A percentile compares a stretch with the other conserved stretches of the same genome.
Conservation (phyloP, 2,113 vertebrate species). For the Psittacara wagleri region DNA sequence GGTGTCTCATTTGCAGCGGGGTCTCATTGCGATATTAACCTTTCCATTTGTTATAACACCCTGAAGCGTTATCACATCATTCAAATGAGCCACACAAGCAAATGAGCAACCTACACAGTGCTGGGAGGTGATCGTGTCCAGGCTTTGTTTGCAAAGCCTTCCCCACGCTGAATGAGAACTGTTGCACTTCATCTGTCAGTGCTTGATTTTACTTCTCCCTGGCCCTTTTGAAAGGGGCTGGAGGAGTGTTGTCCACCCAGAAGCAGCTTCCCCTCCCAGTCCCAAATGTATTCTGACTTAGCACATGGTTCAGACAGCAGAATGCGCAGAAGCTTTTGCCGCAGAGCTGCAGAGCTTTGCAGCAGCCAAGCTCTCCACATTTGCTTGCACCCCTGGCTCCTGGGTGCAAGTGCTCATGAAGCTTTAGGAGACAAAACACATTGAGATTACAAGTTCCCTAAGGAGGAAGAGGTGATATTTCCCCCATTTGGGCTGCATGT, state of each 20-base stretch:
- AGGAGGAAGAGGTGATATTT: not conserved
- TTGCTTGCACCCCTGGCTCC: not conserved
- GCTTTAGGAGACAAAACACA: accelerated
- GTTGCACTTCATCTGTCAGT: not conserved
- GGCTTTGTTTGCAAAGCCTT: not conserved
- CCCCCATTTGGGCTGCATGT: not conserved
- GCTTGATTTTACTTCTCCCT: not conserved
- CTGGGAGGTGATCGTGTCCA: not conserved
- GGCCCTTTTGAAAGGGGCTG: not conserved
- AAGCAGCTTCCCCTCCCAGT: not conserved
- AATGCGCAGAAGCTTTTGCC: not conserved
- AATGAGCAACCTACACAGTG: not conserved
- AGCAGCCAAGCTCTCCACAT: not conserved
- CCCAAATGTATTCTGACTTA: not conserved
- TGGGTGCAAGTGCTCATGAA: not conserved
- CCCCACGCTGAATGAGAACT: not conserved
- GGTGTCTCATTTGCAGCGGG: not conserved
- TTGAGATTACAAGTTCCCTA: not conserved
- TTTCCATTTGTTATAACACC: not conserved
- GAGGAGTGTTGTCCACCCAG: not conserved
- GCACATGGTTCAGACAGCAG: not conserved
- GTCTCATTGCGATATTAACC: not conserved
- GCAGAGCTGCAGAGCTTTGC: not conserved
- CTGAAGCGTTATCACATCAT: not conserved
- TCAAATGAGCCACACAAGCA: not conserved